phyloP scores from a whole-genome alignment of 2,113 vertebrate species.

The Xenotilapia flavipinnis region DNA sequence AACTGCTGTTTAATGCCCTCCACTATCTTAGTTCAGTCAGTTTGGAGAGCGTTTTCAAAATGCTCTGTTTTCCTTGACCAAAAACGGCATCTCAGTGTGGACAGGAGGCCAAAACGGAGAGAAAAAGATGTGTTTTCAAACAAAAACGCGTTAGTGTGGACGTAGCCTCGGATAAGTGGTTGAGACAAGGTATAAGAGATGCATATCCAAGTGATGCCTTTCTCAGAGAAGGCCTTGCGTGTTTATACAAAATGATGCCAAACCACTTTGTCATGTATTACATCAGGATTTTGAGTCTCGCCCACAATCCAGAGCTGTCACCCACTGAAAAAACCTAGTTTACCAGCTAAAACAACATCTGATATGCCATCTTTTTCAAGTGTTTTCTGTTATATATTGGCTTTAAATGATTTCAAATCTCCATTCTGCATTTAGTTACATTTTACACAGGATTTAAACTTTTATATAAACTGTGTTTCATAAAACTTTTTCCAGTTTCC shows the following conservation, averaged over 20 bases:
- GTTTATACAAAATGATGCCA: neutral
- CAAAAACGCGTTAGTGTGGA: neutral
- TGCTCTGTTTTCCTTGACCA: neutral
- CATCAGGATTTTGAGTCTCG: neutral
- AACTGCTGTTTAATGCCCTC: neutral
- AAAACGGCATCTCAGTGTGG: neutral
- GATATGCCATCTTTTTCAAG: neutral
- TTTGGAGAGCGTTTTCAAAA: neutral
- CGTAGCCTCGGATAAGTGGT: neutral
- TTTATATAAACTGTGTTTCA: neutral
- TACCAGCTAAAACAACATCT: neutral
- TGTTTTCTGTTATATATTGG: neutral
- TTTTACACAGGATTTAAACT: neutral
- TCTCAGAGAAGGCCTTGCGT: neutral
- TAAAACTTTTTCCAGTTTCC: neutral
- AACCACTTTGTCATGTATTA: neutral
- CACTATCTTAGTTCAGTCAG: neutral
- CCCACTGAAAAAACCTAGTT: neutral
- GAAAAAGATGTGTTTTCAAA: neutral
- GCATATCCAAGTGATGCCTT: neutral
- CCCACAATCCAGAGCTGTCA: neutral
- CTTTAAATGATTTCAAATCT: neutral
- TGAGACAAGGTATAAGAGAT: neutral
- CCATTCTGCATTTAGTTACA: neutral
- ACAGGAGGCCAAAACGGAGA: neutral